Base-by-base conservation (phyloP, 2,888 invertebrate genomes). In the Pachymerium ferrugineum region DNA sequence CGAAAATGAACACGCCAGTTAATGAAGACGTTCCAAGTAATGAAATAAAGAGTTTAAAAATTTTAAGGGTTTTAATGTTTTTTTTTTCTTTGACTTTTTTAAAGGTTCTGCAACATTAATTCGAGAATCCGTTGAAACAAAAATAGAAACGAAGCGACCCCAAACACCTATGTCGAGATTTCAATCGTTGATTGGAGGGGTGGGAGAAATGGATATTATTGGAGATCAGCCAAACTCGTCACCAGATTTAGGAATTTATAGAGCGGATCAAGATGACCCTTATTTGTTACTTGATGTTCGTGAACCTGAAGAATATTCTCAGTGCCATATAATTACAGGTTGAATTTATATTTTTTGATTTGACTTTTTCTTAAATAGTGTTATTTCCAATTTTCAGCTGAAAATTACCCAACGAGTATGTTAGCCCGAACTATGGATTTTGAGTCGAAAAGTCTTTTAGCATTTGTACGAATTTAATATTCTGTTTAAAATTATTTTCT, bases 231-330 rank as follows among this genome's bases (percentile, higher is more conserved):
- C 19, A 22, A n/a, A n/a, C n/a, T n/a, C n/a, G n/a, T 12, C 33
- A 8, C 35, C 33, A 25, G 28, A 38, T 71, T n/a, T 71, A 0
- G 71, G 28, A 19, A 38, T 28, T n/a, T 38, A 1, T 12, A 30
- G 10, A 69, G 10, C 69, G 3, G 47, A 28, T 72, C 31, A 33
- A 69, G 54, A 72, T 19, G 54, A 73, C 1, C 84, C 85, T 0
- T 85, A 84, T 77, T 79, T 85, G 19, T 76, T 85, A 71, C 78
- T 85, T 74, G 85, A 85, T 77, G 80, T 84, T 38, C 76, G 85
- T 72, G 82, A 83, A 68, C 70, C 72, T 19, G 84, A 84, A 73
- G 79, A 79, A 2, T 85, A 78, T 77, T 77, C 81, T 28, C 76
- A 79, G 70, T 82, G 82, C 76, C 84, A 83, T 76, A 81, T 85